Evolutionary conservation across 1,140 invertebrate genomes (phyloP).

Genomic region (Drosophila erecta): DNA sequence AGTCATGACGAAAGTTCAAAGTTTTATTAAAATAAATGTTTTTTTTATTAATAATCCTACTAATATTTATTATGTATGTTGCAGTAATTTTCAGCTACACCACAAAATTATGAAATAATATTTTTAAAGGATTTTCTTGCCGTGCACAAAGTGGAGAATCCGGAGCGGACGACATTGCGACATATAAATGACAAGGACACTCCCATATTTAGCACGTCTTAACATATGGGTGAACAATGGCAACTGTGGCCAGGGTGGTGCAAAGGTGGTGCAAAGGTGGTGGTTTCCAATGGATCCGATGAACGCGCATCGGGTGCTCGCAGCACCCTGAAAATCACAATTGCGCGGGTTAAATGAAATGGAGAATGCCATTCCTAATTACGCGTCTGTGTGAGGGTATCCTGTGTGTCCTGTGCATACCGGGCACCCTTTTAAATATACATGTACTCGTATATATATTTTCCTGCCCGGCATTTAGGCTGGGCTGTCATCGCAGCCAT

Average conservation of each 20-base stretch:
- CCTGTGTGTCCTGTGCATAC: slow-evolving; percentile 33
- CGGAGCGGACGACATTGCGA: slow-evolving; percentile 61
- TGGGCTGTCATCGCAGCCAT: slow-evolving; percentile 81
- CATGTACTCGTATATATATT: neutral
- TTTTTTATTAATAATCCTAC: too few species aligned
- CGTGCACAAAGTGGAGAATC: slow-evolving; percentile 41
- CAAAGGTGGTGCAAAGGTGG: slow-evolving; percentile 31
- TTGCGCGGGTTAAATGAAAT: slow-evolving; percentile 79
- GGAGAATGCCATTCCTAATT: slow-evolving; percentile 84
- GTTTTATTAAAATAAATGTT: too few species aligned
- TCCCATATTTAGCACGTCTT: slow-evolving; percentile 84
- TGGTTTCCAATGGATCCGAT: slow-evolving; percentile 19
- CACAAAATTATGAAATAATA: too few species aligned
- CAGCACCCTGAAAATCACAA: slow-evolving; percentile 68
- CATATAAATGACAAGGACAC: slow-evolving; percentile 84
- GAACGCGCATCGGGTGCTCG: too few species aligned
- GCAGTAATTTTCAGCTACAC: too few species aligned
- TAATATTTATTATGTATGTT: too few species aligned
- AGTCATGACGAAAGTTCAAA: too few species aligned
- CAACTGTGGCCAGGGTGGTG: slow-evolving; percentile 63
- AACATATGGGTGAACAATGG: slow-evolving; percentile 63
- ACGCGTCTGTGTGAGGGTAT: slow-evolving; percentile 38
- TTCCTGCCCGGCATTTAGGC: slow-evolving; percentile 52
- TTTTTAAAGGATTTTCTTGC: neutral
- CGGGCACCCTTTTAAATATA: slow-evolving; percentile 59